Evolutionary conservation across 1,140 invertebrate genomes (phyloP).

Genomic region (Sarcophaga bullata): DNA sequence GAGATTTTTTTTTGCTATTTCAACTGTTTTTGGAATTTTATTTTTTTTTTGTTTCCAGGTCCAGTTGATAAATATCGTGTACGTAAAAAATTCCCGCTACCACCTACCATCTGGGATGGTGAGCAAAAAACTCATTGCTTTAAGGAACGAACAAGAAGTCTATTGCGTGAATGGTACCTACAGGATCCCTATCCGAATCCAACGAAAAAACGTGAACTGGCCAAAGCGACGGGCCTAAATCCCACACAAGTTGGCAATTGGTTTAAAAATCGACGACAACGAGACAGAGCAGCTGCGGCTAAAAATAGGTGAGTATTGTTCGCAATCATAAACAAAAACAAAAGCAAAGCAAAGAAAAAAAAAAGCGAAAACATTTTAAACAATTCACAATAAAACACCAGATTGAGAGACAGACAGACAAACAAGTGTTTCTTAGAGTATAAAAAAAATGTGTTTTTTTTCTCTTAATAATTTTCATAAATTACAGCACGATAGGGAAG

Average conservation of each 20-base stretch:
- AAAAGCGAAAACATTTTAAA: no score
- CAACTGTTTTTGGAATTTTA: constrained; percentile 14
- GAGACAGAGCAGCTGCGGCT: constrained; percentile 97
- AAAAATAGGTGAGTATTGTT: constrained; percentile 89
- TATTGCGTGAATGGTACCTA: constrained; percentile 97
- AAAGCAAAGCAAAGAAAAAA: no score
- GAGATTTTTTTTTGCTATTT: no score
- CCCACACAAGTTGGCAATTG: constrained; percentile 99
- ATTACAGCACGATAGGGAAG: not conserved
- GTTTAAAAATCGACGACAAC: constrained; percentile 99
- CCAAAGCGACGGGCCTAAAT: constrained; percentile 95
- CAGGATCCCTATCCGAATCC: constrained; percentile 99
- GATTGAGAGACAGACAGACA: not conserved
- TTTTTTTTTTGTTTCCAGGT: constrained; percentile 65
- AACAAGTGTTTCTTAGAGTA: constrained; percentile 19
- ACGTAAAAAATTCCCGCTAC: constrained; percentile 98
- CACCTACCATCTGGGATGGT: constrained; percentile 99
- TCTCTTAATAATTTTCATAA: no score
- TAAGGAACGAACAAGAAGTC: constrained; percentile 95
- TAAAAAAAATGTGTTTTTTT: not conserved
- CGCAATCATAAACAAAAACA: not conserved
- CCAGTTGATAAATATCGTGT: constrained; percentile 99
- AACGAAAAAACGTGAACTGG: constrained; percentile 97
- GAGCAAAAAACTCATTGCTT: constrained; percentile 99
- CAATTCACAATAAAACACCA: no score